phyloP scores from a whole-genome alignment of 2,888 invertebrate genomes.

The Rhingia campestris region DNA sequence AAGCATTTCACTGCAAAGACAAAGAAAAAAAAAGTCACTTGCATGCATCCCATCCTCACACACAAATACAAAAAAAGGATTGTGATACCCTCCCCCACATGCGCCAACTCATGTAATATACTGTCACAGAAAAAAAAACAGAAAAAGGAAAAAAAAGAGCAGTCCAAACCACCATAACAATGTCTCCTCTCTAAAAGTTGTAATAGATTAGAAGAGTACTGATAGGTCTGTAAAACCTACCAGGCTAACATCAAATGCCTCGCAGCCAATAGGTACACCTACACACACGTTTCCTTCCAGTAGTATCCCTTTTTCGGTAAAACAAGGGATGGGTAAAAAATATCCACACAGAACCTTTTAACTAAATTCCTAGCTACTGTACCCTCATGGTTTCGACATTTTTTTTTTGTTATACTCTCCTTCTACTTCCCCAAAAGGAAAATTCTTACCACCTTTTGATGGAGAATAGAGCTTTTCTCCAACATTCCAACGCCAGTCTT shows the following conservation, averaged over 20 bases:
- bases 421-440: not conserved
- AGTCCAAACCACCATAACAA: not conserved
- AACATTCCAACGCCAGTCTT: slow-evolving; percentile 61
- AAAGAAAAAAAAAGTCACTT: too few relatives aligned
- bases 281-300: not conserved
- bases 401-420: too few relatives aligned
- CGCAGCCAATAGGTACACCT: slow-evolving; percentile 44
- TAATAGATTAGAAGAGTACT: slow-evolving; percentile 66
- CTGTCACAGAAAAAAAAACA: not conserved
- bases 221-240: slow-evolving; percentile 70
- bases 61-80: too few relatives aligned
- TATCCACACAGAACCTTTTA: not conserved
- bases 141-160: slow-evolving; percentile 1
- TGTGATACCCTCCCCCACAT: too few relatives aligned
- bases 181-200: slow-evolving; percentile 36
- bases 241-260: slow-evolving; percentile 60
- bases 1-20: not conserved
- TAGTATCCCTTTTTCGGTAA: slow-evolving; percentile 11
- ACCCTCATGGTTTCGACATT: not conserved
- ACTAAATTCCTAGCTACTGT: slow-evolving; percentile 8
- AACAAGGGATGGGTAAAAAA: slow-evolving; percentile 16
- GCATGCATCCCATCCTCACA: too few relatives aligned
- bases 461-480: not conserved
- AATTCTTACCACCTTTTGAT: not conserved
- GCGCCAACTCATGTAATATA: too few relatives aligned